A percentile compares a stretch with the other conserved stretches of the same genome.
Evolutionary conservation across 2,113 vertebrate genomes (phyloP).

Genomic region (Neopipo cinnamomea): DNA sequence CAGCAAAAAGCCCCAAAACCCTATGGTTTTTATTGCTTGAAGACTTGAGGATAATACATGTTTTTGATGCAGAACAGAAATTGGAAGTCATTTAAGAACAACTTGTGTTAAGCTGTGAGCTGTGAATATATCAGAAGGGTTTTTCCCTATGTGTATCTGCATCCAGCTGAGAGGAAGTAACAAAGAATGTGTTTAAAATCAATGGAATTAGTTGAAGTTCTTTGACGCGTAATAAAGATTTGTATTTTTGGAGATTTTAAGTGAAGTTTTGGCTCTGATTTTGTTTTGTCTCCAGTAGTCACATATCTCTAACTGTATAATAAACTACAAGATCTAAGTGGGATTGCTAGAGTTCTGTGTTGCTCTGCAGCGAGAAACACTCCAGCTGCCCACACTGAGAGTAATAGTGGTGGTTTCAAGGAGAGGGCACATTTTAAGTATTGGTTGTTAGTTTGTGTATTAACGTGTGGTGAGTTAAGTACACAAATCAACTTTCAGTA

Average conservation of each 20-base stretch:
- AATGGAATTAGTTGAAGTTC: constrained; percentile 30
- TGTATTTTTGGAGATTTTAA: not conserved
- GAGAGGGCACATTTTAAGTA: not conserved
- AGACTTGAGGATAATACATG: constrained; percentile 10
- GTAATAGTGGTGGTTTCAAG: not conserved
- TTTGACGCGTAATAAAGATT: constrained; percentile 24
- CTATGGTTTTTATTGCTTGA: not conserved
- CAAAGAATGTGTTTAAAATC: constrained; percentile 58
- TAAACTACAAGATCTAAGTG: not conserved
- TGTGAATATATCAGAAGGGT: not conserved
- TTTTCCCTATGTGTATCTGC: constrained; percentile 24
- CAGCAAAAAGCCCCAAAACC: not conserved
- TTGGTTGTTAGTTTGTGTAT: not conserved
- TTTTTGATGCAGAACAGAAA: constrained; percentile 38
- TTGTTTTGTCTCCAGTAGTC: constrained; percentile 42
- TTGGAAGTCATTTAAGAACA: constrained; percentile 20
- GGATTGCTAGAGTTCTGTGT: not conserved
- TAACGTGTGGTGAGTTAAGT: not conserved
- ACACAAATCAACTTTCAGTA: not conserved
- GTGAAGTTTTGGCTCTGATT: constrained; percentile 11
- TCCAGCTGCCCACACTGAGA: not conserved
- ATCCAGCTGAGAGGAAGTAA: constrained; percentile 52
- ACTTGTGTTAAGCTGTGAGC: not conserved
- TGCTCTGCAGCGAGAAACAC: not conserved
- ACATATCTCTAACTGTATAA: not conserved